Percentiles rank a stretch among this genome's conserved stretches.
Evolutionary conservation across 30 jellyfish, hydroid and myxozoan species (phyloP).

Genomic region (Hydractinia symbiolongicarpus): DNA sequence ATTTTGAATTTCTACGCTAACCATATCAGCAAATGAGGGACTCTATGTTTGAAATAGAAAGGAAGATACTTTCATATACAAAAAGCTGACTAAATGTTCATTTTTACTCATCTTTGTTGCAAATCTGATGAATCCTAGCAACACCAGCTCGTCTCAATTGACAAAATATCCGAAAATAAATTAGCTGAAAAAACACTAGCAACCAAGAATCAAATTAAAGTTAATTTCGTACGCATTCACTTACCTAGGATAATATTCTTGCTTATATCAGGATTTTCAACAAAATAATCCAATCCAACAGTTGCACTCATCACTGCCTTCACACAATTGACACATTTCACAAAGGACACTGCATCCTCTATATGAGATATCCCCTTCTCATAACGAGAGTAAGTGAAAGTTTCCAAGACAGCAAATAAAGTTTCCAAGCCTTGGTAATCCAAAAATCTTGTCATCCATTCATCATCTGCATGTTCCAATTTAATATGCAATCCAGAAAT

Average conservation of each 20-base stretch:
- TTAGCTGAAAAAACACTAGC: no score
- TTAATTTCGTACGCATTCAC: background rate
- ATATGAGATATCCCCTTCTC: background rate
- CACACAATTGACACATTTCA: slow-evolving; percentile 60
- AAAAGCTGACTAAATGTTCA: no score
- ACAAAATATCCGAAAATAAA: no score
- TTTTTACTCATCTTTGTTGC: no score
- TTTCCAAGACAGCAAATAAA: background rate
- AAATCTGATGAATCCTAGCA: no score
- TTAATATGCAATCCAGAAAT: slow-evolving; percentile 22
- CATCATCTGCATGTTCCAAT: slow-evolving; percentile 21
- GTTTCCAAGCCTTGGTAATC: slow-evolving; percentile 27
- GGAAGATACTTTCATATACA: no score
- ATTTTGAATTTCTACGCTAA: no score
- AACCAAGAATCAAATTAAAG: no score
- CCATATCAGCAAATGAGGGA: no score
- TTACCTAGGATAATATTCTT: slow-evolving; percentile 54
- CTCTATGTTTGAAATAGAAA: no score
- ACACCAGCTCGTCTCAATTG: no score
- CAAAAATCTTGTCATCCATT: slow-evolving; percentile 22
- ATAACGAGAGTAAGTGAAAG: background rate
- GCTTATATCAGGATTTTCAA: slow-evolving; percentile 41
- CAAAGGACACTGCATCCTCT: slow-evolving; percentile 63
- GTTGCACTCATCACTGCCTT: slow-evolving; percentile 67
- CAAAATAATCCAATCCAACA: slow-evolving; percentile 69